Base-by-base conservation (phyloP, 2,797 vertebrate species). In the Carcharodon carcharias region DNA sequence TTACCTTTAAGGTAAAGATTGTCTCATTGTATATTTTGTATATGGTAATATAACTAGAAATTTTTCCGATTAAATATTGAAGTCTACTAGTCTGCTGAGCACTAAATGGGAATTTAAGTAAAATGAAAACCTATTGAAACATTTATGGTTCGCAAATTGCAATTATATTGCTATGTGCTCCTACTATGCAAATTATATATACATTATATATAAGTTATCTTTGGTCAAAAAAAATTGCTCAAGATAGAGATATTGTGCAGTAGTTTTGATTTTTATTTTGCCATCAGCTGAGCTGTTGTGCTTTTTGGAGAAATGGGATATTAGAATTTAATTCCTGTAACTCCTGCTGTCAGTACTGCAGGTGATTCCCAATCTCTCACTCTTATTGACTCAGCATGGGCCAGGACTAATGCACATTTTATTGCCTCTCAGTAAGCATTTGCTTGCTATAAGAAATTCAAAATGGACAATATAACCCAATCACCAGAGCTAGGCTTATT, bases 371-470 rank as follows among this genome's bases (percentile, higher is more conserved):
- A n/a, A 56, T 31, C 45, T 95, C 50, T 65, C 2, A 16, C 50
- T 73, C 94, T 73, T 71, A 95, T 73, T 54, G 94, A 95, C 94
- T 95, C 94, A 95, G 94, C 94, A 56, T 95, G 94, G 45, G 69
- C 28, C 69, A 18, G 94, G 26, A 77, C 67, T 95, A 95, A 95
- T 95, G 94, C 69, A 73, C 67, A 56, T 73, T 95, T 95, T 95
- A 95, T 95, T 95, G 67, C 67, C 94, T 54, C 94, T 73, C 94
- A 3, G 1, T 56, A 95, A 95, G 94, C 94, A 95, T 73, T 95
- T 56, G 94, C 67, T 73, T 28, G 94, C 50, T 56, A 56, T 56
- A 77, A 95, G 94, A 95, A 54, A 77, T 95, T 95, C 69, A 77
- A 65, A 95, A 14, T 95, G 40, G 65, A 73, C 77, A 95, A 95